Percentiles rank a stretch among this genome's conserved stretches.
Evolutionary conservation across 2,888 invertebrate species (phyloP).

Genomic region (Trichogramma evanescens): DNA sequence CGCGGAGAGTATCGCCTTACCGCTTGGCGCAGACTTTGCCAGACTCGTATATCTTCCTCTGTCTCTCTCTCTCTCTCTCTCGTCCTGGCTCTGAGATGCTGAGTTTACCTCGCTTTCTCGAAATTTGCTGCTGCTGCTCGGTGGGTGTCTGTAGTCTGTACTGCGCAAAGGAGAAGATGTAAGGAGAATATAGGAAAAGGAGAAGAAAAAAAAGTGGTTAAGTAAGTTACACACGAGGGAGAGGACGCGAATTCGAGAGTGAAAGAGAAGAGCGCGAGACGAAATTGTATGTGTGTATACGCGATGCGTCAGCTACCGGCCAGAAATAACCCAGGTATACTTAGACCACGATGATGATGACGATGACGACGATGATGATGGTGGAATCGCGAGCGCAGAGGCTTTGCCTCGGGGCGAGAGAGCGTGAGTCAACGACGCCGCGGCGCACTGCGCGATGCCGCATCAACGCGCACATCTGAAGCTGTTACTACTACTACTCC

Average conservation of each 20-base stretch:
- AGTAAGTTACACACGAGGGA: not conserved
- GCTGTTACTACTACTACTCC: no score
- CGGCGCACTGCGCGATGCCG: no score
- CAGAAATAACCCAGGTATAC: constrained; percentile 46
- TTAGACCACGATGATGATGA: constrained; percentile 40
- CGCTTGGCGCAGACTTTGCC: no score
- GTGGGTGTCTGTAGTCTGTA: constrained; percentile 15
- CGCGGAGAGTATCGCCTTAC: no score
- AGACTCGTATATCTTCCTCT: constrained; percentile 6
- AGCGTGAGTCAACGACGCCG: no score
- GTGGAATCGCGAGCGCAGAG: no score
- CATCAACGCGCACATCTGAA: no score
- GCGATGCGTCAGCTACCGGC: constrained; percentile 45
- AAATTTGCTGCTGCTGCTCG: not conserved
- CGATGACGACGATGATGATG: not conserved
- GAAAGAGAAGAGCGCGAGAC: constrained; percentile 17
- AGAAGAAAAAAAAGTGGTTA: constrained; percentile 17
- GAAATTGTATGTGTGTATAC: not conserved
- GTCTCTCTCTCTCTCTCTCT: constrained; percentile 15
- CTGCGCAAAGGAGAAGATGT: constrained; percentile 1
- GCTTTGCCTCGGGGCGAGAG: no score
- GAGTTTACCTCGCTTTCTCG: not conserved
- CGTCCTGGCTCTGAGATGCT: constrained; percentile 9
- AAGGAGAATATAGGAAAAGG: not conserved
- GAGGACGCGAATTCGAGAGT: constrained; percentile 9